phyloP scores from a whole-genome alignment of 2,113 vertebrate genomes.

The Cervus canadensis region DNA sequence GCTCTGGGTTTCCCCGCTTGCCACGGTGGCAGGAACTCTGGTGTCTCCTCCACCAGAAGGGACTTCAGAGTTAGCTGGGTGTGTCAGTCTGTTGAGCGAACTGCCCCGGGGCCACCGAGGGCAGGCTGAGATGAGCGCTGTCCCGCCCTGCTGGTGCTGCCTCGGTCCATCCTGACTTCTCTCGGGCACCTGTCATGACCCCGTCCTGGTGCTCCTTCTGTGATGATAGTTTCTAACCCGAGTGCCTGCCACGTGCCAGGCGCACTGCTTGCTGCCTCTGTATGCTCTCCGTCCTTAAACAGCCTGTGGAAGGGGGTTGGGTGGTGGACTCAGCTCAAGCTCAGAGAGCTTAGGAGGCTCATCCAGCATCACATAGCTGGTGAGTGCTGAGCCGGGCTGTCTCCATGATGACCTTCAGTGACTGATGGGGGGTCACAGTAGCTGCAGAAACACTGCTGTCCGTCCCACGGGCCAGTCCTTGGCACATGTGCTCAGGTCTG shows the following conservation, averaged over 20 bases:
- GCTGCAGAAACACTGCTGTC: neutral
- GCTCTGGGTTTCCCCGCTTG: neutral
- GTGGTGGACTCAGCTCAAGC: neutral
- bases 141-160: neutral
- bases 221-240: too few relatives aligned
- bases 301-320: neutral
- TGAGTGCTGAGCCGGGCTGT: neutral
- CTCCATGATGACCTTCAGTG: rapidly evolving
- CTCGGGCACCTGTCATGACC: neutral
- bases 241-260: neutral
- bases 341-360: neutral
- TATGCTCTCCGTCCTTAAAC: neutral
- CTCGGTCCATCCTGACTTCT: neutral
- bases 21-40: neutral
- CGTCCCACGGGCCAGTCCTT: rapidly evolving
- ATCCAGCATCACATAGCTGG: neutral
- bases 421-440: neutral
- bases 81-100: neutral
- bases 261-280: neutral
- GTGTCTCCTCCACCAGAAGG: neutral
- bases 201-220: neutral
- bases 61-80: neutral
- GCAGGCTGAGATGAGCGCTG: neutral
- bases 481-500: neutral
- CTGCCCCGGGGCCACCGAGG: rapidly evolving